Evolutionary conservation across 2,888 invertebrate genomes (phyloP), one percentile per base, ranked within the genome.

Genomic region (Folsomia candida): DNA sequence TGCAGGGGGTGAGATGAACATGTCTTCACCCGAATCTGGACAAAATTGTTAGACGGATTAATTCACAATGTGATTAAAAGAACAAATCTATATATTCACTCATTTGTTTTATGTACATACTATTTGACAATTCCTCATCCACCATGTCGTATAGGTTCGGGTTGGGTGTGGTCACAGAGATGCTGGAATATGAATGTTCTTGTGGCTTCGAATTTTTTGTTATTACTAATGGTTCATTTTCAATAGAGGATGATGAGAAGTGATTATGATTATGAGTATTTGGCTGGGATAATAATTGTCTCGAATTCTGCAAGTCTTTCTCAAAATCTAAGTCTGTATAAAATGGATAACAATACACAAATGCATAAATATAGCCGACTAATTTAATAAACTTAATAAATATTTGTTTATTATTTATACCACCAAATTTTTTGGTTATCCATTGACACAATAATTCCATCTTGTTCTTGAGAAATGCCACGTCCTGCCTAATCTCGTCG

Each of bases 391-490:
- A n/a, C n/a, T n/a, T n/a, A n/a, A n/a, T n/a, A n/a, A n/a, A n/a
- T n/a, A n/a, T n/a, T n/a, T n/a, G n/a, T n/a, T 57, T 11, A 57
- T 6, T 11, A 6, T 22, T 57, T n/a, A 9, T 60, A 25, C 29
- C 51, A 64, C 63, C 63, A n/a, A 64, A 64, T 64, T 37, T 51
- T 3, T 37, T 29, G 20, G 47, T 18, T 29, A 51, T 51, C 63
- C 63, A 64, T 28, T 64, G 24, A 18, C 51, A 28, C 20, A 64
- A 22, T 14, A 2, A 2, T 6, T 11, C 22, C 2, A 64, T 11
- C 18, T 26, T 20, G 2, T 22, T 47, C 51, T 64, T 64, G 3
- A 64, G 6, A 9, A 29, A 11, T 20, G 2, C 22, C 14, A 64
- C 27, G 20, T 62, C 62, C 29, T 62, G 27, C 28, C 29, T 26